Evolutionary conservation across 2,888 invertebrate genomes (phyloP).

Genomic region (Linnaemya vulpina): DNA sequence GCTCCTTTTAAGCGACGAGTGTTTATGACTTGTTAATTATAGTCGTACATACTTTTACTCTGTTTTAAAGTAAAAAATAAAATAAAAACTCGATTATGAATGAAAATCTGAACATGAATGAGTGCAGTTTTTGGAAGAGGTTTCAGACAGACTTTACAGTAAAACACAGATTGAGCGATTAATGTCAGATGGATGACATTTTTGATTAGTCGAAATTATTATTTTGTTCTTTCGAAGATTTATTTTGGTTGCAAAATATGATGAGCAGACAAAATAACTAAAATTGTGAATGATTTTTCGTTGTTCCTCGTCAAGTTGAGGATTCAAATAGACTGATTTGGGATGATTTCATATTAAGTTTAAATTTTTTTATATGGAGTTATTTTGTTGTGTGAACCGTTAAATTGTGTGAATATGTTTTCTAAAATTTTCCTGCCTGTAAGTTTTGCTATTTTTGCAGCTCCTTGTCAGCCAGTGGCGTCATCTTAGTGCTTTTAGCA

Average conservation of each 20-base stretch:
- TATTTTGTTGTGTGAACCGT: no score
- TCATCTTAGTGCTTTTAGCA: no score
- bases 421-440: no score
- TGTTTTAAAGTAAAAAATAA: conserved; percentile 34
- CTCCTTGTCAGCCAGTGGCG: no score
- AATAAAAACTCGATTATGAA: conserved; percentile 47
- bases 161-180: conserved; percentile 1
- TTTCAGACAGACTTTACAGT: conserved; percentile 17
- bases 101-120: conserved; percentile 44
- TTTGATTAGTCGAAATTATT: neutral
- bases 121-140: conserved; percentile 35
- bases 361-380: no score
- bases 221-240: neutral
- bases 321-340: no score
- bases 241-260: neutral
- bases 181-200: neutral
- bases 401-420: no score
- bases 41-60: conserved; percentile 37
- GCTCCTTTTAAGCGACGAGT: conserved; percentile 32
- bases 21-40: conserved; percentile 71
- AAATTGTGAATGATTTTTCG: no score
- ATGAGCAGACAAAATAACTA: neutral
- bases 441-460: no score
- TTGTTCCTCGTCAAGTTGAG: no score
- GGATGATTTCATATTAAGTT: no score